Base-by-base conservation (phyloP, 2,888 invertebrate genomes). In the Nudaria mundana region DNA sequence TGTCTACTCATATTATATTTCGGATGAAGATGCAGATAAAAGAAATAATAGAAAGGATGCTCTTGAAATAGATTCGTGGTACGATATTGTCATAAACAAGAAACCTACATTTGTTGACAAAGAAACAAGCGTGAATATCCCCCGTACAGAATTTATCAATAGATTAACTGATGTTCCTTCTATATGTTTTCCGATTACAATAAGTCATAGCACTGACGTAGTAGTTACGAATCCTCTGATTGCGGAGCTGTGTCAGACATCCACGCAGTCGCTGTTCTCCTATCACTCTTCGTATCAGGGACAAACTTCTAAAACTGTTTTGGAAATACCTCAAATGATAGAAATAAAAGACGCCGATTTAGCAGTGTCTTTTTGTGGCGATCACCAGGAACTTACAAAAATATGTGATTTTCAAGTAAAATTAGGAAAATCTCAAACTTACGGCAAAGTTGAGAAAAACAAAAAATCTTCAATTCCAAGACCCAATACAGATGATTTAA, bases 161-260 rank as follows among this genome's bases (percentile, higher is more conserved):
- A 67, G 48, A 12, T 66, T 63, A 32, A 81, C 78, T 2, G 73
- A 78, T 24, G 69, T 67, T 12, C 71, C 77, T 1, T 79, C 80
- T 0, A 52, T 48, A 40, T 44, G 70, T 30, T 56, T 72, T 16
- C 59, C 71, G 0, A 33, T 64, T 3, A 48, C 46, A 2, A 52
- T 64, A 6, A 66, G 53, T 38, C 60, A 59, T 14, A 59, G 66
- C 34, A 68, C 71, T 2, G 66, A 61, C 24, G 47, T 72, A 7
- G n/a, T n/a, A n/a, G n/a, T n/a, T n/a, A 60, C 69, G 3, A 66
- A 65, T 39, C 71, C 77, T 0, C 25, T 74, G 5, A 42, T 69
- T 13, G 64, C 48, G 20, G n/a, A 31, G 70, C 33, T 71, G 63
- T 15, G 20, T 13, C 53, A 64, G 33, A 59, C 74, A 1, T 77